These are phyloP conservation scores for Amphiprion percula DNA, from an alignment of 2,113 vertebrate genomes.

Conservation along the genomic window DNA sequence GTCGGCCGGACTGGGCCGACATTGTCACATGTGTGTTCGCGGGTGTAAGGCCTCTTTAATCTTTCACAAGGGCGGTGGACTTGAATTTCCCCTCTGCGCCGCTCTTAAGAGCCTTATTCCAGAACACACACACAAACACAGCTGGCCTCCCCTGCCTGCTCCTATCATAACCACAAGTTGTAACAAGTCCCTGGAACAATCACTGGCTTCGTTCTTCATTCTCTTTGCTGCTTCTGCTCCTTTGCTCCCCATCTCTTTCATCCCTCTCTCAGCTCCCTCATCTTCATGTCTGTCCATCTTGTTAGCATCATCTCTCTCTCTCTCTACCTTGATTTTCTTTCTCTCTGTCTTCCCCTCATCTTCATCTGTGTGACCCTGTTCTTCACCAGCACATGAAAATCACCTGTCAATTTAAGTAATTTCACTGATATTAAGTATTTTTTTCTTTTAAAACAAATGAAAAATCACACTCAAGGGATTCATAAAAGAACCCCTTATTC, in stretches of 20 bases:
- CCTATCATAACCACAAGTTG: conserved; percentile 41
- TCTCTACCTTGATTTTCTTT: background rate
- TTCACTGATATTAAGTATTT: conserved; percentile 11
- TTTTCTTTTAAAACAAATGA: conserved; percentile 30
- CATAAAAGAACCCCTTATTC: conserved; percentile 31
- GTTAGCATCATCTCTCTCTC: background rate
- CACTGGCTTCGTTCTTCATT: conserved; percentile 28
- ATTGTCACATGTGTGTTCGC: conserved; percentile 4
- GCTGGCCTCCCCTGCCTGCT: conserved; percentile 36
- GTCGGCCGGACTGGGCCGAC: conserved; percentile 23
- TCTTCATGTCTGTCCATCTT: conserved; percentile 3
- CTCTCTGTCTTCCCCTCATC: background rate
- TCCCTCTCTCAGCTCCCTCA: background rate
- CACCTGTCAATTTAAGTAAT: conserved; percentile 11
- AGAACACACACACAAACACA: conserved; percentile 28
- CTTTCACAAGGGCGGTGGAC: conserved; percentile 58
- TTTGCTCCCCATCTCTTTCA: conserved; percentile 18
- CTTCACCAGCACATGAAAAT: conserved; percentile 4
- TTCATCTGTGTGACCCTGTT: background rate
- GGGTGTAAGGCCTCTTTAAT: conserved; percentile 58
- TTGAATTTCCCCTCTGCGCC: conserved; percentile 44
- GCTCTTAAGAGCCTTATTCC: conserved; percentile 15
- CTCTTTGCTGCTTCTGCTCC: conserved; percentile 36
- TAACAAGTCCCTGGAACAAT: conserved; percentile 37
- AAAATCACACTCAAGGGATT: conserved; percentile 6